A percentile compares a stretch with the other conserved stretches of the same genome.
Evolutionary conservation across 2,113 vertebrate species (phyloP).

Genomic region (Pristiophorus japonicus): DNA sequence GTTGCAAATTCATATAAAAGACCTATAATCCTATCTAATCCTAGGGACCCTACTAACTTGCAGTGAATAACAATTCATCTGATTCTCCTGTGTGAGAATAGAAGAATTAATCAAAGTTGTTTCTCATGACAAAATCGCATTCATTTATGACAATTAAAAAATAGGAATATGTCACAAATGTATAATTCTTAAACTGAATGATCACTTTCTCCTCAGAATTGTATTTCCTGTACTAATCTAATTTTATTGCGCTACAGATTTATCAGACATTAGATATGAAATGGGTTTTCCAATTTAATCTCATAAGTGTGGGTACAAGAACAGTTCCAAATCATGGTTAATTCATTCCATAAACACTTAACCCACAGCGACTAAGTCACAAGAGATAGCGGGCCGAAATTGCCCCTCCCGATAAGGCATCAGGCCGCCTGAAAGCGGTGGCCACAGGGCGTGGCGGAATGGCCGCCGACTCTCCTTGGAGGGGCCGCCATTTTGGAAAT

Average conservation of each 20-base stretch:
- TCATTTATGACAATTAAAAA: background rate
- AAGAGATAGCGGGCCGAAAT: too few relatives aligned
- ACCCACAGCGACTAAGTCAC: background rate
- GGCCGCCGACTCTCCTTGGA: too few relatives aligned
- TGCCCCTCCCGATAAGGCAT: too few relatives aligned
- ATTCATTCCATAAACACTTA: background rate
- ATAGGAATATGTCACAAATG: background rate
- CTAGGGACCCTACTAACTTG: conserved; percentile 40
- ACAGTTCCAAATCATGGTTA: background rate
- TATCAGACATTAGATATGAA: background rate
- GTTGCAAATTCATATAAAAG: conserved; percentile 50
- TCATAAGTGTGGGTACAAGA: background rate
- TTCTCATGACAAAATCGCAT: conserved; percentile 42
- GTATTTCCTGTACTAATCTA: background rate
- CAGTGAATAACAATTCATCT: conserved; percentile 68
- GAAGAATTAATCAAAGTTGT: conserved; percentile 59
- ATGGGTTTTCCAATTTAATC: background rate
- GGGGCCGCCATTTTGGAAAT: too few relatives aligned
- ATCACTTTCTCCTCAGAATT: background rate
- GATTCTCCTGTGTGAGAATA: conserved; percentile 56
- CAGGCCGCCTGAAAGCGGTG: too few relatives aligned
- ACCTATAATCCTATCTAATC: conserved; percentile 67
- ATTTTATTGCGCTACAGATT: background rate
- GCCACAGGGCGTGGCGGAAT: too few relatives aligned
- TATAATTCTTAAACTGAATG: background rate